Evolutionary conservation across 1,140 invertebrate genomes (phyloP), one percentile per base, ranked within the genome.

Genomic region (Orchesella cincta): DNA sequence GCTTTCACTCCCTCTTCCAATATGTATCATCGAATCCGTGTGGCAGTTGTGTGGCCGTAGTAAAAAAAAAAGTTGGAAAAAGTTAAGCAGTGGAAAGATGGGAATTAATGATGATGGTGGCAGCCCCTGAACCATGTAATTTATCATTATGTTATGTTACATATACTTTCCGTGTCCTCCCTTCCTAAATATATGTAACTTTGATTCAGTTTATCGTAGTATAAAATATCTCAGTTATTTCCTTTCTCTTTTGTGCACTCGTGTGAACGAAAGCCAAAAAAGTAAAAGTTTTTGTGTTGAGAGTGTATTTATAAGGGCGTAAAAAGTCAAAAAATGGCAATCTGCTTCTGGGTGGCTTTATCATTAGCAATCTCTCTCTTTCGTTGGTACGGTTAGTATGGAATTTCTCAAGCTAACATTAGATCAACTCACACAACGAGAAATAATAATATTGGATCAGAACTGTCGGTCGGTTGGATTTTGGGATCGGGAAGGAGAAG

Each of bases 41-140:
- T 57, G 54, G 54, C 26, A 46, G 54, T 12, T 57, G 54, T 57
- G 54, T 57, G 54, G 54, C 54, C 26, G 12, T 57, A 23, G n/a
- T n/a, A n/a, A n/a, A n/a, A n/a, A n/a, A n/a, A n/a, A 26, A 46
- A 46, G 39, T 46, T 46, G 8, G 54, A 57, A 67, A n/a, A 46
- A 20, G 39, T 12, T 12, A 46, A 46, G 39, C 12, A 57, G 62
- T 31, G 62, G n/a, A 67, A 23, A 67, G 62, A 67, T 67, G 62
- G 33, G 23, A 67, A 67, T 67, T 67, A 67, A 67, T 67, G 62
- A 67, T 67, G 62, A 67, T 67, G 31, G 62, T 67, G 62, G 62
- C 62, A 67, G 33, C 62, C 62, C 33, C 62, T 67, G 28, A 67
- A 67, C 62, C 62, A 33, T 67, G 31, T 67, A 67, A 67, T 67